Evolutionary conservation across 2,797 vertebrate genomes (phyloP), one percentile per base, ranked within the genome.

Genomic region (Sebastes reedi): DNA sequence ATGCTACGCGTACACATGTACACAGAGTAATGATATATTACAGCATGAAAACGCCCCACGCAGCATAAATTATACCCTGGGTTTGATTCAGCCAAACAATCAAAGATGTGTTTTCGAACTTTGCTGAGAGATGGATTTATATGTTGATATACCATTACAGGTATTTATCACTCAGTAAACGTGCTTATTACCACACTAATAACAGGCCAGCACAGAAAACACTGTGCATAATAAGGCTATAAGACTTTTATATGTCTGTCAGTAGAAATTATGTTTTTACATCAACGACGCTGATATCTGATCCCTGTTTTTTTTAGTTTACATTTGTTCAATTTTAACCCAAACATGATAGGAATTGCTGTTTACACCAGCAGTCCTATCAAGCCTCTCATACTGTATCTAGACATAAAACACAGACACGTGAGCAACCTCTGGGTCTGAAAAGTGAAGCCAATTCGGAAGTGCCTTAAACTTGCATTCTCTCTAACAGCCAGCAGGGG

Each of bases 21-120:
- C 52, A 68, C 71, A 79, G 42, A n/a, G 56, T 85, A 68, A 80
- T 86, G 58, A 84, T 60, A 75, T 85, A 78, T 81, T 75, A 67
- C 73, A 75, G 29, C 56, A 65, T 78, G 25, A 73, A 77, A 81
- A 75, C 67, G 27, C 18, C 52, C 20, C 69, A 67, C 39, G 36
- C 13, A 70, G 64, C 59, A 78, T 76, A 62, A 75, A 79, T 72
- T 71, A 59, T 30, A 82, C 56, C 64, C 14, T 59, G 9, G 8
- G 67, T 32, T 54, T 54, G 59, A 22, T 83, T 59, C 20, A 72
- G 10, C 27, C 29, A 27, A 79, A 88, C 65, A 80, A 70, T 81
- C 52, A 70, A 75, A 71, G 67, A 68, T 72, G 58, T 81, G 81
- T 52, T 85, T 86, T 80, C 11, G 1, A 70, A 64, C 18, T 60